These are phyloP conservation scores for Chelon labrosus DNA, from an alignment of 2,797 vertebrate genomes.

Conservation along the genomic window DNA sequence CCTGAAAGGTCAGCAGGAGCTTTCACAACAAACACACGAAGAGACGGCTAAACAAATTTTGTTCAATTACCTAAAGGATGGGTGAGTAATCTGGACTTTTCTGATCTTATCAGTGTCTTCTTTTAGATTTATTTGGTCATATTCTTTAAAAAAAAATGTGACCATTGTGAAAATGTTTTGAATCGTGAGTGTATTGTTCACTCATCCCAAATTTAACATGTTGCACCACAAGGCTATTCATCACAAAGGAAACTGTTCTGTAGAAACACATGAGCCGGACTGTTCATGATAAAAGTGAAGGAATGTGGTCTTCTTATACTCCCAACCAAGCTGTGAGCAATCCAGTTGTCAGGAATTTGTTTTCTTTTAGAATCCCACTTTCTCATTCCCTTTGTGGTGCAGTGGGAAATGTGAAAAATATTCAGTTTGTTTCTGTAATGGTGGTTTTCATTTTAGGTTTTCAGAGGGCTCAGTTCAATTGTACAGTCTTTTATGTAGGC, in stretches of 20 bases:
- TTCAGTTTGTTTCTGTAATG: constrained; percentile 50
- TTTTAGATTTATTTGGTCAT: constrained; percentile 7
- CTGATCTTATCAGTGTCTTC: background rate
- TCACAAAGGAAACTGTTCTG: constrained; percentile 37
- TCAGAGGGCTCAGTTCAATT: background rate
- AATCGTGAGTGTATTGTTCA: background rate
- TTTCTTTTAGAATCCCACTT: constrained; percentile 50
- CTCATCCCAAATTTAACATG: no score
- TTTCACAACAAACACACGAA: constrained; percentile 95
- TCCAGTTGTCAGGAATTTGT: constrained; percentile 68
- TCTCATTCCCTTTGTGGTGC: constrained; percentile 31
- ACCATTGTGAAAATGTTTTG: background rate
- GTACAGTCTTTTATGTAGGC: background rate
- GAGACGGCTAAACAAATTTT: constrained; percentile 98
- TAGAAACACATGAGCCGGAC: constrained; percentile 47
- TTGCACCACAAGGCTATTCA: constrained; percentile 7
- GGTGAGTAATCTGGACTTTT: constrained; percentile 81
- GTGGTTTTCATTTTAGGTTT: constrained; percentile 21
- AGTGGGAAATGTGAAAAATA: constrained; percentile 29
- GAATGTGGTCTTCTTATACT: constrained; percentile 67
- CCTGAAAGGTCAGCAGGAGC: constrained; percentile 94
- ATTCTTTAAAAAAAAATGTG: constrained; percentile 4
- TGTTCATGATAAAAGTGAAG: constrained; percentile 74
- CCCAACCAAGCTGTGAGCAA: constrained; percentile 55
- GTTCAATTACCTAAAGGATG: constrained; percentile 97